Conservation (phyloP, 2,113 vertebrate genomes). For the Callithrix jacchus region DNA sequence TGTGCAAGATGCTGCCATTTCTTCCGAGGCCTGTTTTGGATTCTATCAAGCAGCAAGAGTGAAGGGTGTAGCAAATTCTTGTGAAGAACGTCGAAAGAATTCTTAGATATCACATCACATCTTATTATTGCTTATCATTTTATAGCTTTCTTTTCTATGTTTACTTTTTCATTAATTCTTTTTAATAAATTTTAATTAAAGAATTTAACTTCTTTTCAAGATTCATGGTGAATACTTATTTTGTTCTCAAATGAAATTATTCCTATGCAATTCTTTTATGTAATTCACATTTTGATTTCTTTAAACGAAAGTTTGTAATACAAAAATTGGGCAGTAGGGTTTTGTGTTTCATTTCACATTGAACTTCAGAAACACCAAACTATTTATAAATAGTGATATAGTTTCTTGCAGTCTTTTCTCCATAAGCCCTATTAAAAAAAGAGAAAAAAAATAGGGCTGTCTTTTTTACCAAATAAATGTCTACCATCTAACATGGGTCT, state of each 20-base stretch:
- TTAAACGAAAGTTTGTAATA: neutral
- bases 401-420: neutral
- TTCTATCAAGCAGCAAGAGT: neutral
- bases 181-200: neutral
- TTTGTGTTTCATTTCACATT: constrained; percentile 23
- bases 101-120: neutral
- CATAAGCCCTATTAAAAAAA: neutral
- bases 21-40: neutral
- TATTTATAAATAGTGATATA: neutral
- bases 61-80: neutral
- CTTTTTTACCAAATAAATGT: neutral
- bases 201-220: neutral
- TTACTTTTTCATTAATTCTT: neutral
- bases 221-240: neutral
- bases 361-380: constrained; percentile 12
- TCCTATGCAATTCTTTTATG: neutral
- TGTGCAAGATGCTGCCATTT: neutral
- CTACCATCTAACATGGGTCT: neutral
- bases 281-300: neutral
- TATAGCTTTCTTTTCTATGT: neutral
- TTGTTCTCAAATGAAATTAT: neutral
- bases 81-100: neutral
- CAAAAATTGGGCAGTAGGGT: neutral
- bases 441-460: neutral
- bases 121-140: neutral